A percentile compares a stretch with the other conserved stretches of the same genome.
Evolutionary conservation across 2,797 vertebrate species (phyloP).

Genomic region (Sebastes matsubarae): DNA sequence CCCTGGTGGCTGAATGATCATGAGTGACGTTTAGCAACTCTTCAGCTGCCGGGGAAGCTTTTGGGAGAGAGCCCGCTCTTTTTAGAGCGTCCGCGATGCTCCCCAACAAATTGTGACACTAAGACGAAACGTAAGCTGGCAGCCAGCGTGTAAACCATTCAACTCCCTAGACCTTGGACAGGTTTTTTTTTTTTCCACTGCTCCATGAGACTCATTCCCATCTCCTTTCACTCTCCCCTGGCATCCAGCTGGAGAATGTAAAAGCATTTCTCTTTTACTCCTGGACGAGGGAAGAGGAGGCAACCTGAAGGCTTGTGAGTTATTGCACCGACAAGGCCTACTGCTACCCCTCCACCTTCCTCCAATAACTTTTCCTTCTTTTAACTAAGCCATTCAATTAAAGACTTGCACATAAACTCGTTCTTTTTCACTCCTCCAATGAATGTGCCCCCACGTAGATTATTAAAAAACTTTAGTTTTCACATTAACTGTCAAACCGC

Average conservation of each 20-base stretch:
- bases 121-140: constrained; percentile 66
- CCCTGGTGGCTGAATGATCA: constrained; percentile 41
- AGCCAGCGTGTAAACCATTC: constrained; percentile 68
- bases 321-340: not conserved
- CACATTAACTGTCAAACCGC: constrained; percentile 14
- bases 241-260: constrained; percentile 29
- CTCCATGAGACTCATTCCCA: constrained; percentile 27
- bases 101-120: constrained; percentile 67
- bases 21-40: constrained; percentile 61
- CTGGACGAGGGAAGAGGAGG: not conserved
- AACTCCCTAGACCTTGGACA: constrained; percentile 49
- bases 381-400: constrained; percentile 29
- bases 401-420: not conserved
- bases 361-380: not conserved
- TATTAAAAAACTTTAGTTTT: constrained; percentile 33
- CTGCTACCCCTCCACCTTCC: not conserved
- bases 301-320: constrained; percentile 1
- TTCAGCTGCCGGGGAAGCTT: constrained; percentile 48
- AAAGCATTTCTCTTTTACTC: constrained; percentile 30
- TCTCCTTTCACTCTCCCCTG: constrained; percentile 29
- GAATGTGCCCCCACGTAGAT: not conserved
- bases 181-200: constrained; percentile 3
- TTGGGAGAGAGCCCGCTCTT: constrained; percentile 47
- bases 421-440: not conserved
- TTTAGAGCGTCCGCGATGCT: constrained; percentile 50